These are phyloP conservation scores for Sebastes cheni DNA, from an alignment of 2,797 vertebrate genomes.

Conservation along the genomic window DNA sequence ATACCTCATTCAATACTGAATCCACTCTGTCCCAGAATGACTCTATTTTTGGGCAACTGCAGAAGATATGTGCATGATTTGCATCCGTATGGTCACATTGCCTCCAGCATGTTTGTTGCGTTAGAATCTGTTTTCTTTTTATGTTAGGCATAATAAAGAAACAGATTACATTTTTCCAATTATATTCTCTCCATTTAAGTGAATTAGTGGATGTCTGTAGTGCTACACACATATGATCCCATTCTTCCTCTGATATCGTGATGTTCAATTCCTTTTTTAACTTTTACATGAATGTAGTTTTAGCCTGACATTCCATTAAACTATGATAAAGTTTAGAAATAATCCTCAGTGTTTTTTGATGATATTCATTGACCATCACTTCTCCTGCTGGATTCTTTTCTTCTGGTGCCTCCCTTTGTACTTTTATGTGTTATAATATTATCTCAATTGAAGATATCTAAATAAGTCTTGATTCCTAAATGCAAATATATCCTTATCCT, in stretches of 20 bases:
- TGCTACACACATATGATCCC: neutral
- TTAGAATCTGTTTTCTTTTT: neutral
- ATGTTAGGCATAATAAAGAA: neutral
- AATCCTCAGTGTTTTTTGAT: neutral
- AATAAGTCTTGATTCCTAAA: neutral
- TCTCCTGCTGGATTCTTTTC: neutral
- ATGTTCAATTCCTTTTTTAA: neutral
- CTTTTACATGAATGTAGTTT: neutral
- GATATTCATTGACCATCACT: neutral
- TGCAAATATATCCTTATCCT: neutral
- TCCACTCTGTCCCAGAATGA: neutral
- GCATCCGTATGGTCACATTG: neutral
- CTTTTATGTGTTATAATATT: neutral
- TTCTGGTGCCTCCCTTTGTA: neutral
- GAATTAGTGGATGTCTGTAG: neutral
- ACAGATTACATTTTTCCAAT: neutral
- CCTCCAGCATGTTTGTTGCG: neutral
- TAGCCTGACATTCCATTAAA: neutral
- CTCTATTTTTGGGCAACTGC: neutral
- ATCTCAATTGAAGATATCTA: neutral
- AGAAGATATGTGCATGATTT: neutral
- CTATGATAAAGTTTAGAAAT: neutral
- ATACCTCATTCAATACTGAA: neutral
- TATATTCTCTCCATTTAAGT: neutral
- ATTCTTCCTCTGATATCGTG: no score